A percentile compares a stretch with the other conserved stretches of the same genome.
Conservation (phyloP, 2,797 vertebrate species). For the Enteromius argenteus region DNA sequence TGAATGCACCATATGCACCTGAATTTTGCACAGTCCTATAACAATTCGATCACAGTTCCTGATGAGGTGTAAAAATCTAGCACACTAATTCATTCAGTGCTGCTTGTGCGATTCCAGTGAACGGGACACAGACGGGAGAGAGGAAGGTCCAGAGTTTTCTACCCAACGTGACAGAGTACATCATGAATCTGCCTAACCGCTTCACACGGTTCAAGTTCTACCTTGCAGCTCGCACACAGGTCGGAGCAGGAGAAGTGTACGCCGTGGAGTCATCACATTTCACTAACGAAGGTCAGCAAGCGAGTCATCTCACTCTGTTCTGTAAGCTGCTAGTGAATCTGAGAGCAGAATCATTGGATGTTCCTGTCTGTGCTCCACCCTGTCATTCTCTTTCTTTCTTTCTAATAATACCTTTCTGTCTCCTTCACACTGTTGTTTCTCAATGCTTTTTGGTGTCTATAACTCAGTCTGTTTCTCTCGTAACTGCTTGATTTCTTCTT, state of each 20-base stretch:
- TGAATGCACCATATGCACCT: not conserved
- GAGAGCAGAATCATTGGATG: slow-evolving; percentile 52
- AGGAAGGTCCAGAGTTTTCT: slow-evolving; percentile 81
- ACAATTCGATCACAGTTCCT: not conserved
- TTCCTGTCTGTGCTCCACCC: slow-evolving; percentile 52
- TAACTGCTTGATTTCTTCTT: slow-evolving; percentile 68
- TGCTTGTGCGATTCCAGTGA: slow-evolving; percentile 78
- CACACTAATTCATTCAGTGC: not conserved
- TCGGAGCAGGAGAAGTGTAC: slow-evolving; percentile 84
- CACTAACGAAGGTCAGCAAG: slow-evolving; percentile 88
- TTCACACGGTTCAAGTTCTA: slow-evolving; percentile 87
- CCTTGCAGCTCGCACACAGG: slow-evolving; percentile 88
- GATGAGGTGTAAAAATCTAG: not conserved
- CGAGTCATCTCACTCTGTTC: not conserved
- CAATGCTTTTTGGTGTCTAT: slow-evolving; percentile 50
- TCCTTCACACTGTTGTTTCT: slow-evolving; percentile 41
- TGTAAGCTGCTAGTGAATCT: slow-evolving; percentile 28
- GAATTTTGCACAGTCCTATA: not conserved
- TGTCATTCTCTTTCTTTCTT: slow-evolving; percentile 47
- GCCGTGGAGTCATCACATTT: slow-evolving; percentile 85
- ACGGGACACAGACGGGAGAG: slow-evolving; percentile 82
- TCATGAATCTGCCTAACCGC: slow-evolving; percentile 83
- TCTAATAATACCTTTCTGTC: slow-evolving; percentile 45
- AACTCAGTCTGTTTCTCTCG: slow-evolving; percentile 53
- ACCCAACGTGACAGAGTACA: slow-evolving; percentile 87